Conservation (phyloP, 2,888 invertebrate species). For the Netelia virgata region DNA sequence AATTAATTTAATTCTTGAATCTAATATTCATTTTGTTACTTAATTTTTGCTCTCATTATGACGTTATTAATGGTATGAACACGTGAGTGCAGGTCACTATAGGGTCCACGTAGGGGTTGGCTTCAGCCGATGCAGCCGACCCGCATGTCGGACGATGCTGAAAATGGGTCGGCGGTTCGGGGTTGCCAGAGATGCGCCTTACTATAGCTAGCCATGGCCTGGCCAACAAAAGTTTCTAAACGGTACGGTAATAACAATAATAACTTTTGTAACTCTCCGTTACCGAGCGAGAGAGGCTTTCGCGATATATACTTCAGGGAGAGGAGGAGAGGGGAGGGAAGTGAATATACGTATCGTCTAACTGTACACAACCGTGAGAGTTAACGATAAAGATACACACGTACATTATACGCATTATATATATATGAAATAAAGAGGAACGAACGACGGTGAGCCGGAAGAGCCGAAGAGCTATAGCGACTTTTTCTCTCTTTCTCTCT, state of each 20-base stretch:
- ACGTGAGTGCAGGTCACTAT: conserved; percentile 33
- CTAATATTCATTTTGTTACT: conserved; percentile 1
- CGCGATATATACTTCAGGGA: neutral
- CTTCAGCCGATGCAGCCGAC: conserved; percentile 36
- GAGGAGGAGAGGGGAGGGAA: no score
- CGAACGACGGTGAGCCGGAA: conserved; percentile 52
- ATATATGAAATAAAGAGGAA: conserved; percentile 34
- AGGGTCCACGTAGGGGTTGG: conserved; percentile 21
- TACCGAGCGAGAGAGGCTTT: conserved; percentile 33
- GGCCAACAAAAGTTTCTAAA: conserved; percentile 84
- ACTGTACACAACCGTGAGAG: conserved; percentile 68
- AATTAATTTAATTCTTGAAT: neutral
- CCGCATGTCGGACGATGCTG: conserved; percentile 45
- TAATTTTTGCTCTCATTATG: neutral
- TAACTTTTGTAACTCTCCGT: conserved; percentile 83
- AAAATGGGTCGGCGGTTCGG: conserved; percentile 48
- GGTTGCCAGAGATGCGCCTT: conserved; percentile 13
- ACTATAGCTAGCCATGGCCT: conserved; percentile 76
- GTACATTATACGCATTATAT: neutral
- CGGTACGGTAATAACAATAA: conserved; percentile 84
- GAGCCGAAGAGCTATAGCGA: conserved; percentile 62
- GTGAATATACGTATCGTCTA: conserved; percentile 23
- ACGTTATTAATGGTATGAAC: neutral
- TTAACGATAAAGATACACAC: conserved; percentile 30
- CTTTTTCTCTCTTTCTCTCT: neutral